phyloP scores from a whole-genome alignment of 2,113 vertebrate species.

The Protobothrops flavoviridis region DNA sequence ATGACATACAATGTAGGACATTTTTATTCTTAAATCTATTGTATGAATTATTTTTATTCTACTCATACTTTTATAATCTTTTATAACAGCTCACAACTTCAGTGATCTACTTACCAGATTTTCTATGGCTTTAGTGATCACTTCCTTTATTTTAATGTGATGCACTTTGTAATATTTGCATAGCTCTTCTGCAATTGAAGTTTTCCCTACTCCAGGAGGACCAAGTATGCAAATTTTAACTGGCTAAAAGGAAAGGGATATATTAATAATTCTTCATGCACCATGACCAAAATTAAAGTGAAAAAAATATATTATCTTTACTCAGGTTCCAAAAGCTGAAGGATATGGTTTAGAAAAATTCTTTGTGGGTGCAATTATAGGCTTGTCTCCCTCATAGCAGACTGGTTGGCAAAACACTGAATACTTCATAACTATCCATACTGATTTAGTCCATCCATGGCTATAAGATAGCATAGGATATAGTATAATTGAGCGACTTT shows the following conservation, averaged over 20 bases:
- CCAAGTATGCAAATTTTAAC: slow-evolving; percentile 85
- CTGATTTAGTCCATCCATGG: background rate
- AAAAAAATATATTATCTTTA: background rate
- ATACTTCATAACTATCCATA: too few species aligned
- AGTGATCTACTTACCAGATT: slow-evolving; percentile 75
- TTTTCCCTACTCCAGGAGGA: slow-evolving; percentile 88
- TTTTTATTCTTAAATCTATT: background rate
- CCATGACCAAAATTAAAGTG: background rate
- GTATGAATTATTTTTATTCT: background rate
- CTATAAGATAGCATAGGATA: background rate
- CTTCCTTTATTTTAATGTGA: slow-evolving; percentile 76
- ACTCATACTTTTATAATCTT: background rate
- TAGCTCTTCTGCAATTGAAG: slow-evolving; percentile 73
- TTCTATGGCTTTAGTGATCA: slow-evolving; percentile 76
- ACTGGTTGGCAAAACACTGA: background rate
- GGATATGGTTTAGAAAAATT: background rate
- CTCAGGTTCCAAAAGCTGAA: background rate
- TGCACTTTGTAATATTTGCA: slow-evolving; percentile 84
- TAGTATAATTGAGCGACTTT: background rate
- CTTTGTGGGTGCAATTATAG: background rate
- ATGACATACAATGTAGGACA: background rate
- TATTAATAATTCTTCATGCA: slow-evolving; percentile 1
- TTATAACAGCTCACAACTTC: background rate
- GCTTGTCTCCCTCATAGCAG: background rate
- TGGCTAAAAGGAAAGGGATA: slow-evolving; percentile 71